A percentile compares a stretch with the other conserved stretches of the same genome.
phyloP scores from a whole-genome alignment of 92 coral and sea anemone genomes.

The Palythoa heliodiscus region DNA sequence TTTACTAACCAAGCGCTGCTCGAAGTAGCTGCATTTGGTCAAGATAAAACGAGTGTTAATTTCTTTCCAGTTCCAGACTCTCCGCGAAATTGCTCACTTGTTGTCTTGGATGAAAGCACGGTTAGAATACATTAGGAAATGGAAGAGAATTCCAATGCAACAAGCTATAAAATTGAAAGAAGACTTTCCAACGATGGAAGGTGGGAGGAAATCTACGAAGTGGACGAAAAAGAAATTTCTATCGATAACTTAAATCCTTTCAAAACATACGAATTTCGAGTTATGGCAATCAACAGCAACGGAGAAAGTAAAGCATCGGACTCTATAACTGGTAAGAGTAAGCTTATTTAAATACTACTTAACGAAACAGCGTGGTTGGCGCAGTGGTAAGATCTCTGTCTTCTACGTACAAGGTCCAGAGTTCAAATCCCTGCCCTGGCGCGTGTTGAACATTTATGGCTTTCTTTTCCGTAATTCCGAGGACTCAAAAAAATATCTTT shows the following conservation, averaged over 20 bases:
- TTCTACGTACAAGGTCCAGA: too few species aligned
- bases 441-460: too few species aligned
- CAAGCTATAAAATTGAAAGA: constrained; percentile 20
- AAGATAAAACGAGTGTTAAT: neutral
- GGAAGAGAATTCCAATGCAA: neutral
- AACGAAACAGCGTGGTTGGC: too few species aligned
- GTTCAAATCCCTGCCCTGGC: too few species aligned
- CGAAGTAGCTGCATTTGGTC: too few species aligned
- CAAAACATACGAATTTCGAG: constrained; percentile 13
- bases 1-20: too few species aligned
- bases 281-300: constrained; percentile 1
- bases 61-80: constrained; percentile 3
- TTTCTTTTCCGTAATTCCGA: too few species aligned
- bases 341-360: neutral
- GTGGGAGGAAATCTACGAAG: constrained; percentile 1
- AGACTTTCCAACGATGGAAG: neutral
- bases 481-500: too few species aligned
- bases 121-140: neutral
- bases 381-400: too few species aligned
- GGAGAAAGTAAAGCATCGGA: constrained; percentile 19
- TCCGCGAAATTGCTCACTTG: constrained; percentile 4
- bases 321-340: constrained; percentile 1
- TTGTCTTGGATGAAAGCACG: neutral
- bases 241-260: neutral
- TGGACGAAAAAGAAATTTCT: neutral